phyloP scores from a whole-genome alignment of 1,140 invertebrate genomes.

The Leguminivora glycinivorella region DNA sequence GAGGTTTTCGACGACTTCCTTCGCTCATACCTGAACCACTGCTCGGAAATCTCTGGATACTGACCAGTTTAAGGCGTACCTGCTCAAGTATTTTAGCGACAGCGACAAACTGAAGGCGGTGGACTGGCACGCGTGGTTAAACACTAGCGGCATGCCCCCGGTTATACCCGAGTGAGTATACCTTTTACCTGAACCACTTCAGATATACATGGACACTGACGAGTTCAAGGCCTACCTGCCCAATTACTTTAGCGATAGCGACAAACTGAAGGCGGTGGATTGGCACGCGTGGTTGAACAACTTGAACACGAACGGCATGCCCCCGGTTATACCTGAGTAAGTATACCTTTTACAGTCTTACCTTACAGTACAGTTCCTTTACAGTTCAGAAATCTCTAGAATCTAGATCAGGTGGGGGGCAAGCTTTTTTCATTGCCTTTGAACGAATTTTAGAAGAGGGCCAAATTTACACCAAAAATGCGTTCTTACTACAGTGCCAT shows the following conservation, averaged over 20 bases:
- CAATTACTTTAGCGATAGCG: slow-evolving; percentile 86
- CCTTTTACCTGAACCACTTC: slow-evolving; percentile 92
- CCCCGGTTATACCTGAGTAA: slow-evolving; percentile 90
- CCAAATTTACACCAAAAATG: too few species aligned
- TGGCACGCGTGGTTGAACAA: slow-evolving; percentile 94
- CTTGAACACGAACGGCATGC: slow-evolving; percentile 92
- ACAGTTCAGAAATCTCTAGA: too few species aligned
- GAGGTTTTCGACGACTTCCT: slow-evolving; percentile 92
- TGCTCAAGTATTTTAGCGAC: slow-evolving; percentile 88
- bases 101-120: slow-evolving; percentile 79
- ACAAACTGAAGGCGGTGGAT: slow-evolving; percentile 82
- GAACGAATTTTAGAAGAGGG: too few species aligned
- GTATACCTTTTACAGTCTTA: too few species aligned
- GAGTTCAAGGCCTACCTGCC: slow-evolving; percentile 90
- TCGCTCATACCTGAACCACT: slow-evolving; percentile 89
- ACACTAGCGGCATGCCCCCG: slow-evolving; percentile 91
- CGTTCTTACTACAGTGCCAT: too few species aligned
- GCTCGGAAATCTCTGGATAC: slow-evolving; percentile 92
- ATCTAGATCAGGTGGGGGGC: too few species aligned
- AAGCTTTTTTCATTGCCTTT: too few species aligned
- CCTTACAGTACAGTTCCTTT: too few species aligned
- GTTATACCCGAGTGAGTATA: slow-evolving; percentile 89
- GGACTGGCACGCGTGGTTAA: slow-evolving; percentile 93
- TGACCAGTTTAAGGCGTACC: slow-evolving; percentile 87
- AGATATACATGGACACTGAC: slow-evolving; percentile 89